phyloP scores from a whole-genome alignment of 2,113 vertebrate species.

The Bettongia penicillata region DNA sequence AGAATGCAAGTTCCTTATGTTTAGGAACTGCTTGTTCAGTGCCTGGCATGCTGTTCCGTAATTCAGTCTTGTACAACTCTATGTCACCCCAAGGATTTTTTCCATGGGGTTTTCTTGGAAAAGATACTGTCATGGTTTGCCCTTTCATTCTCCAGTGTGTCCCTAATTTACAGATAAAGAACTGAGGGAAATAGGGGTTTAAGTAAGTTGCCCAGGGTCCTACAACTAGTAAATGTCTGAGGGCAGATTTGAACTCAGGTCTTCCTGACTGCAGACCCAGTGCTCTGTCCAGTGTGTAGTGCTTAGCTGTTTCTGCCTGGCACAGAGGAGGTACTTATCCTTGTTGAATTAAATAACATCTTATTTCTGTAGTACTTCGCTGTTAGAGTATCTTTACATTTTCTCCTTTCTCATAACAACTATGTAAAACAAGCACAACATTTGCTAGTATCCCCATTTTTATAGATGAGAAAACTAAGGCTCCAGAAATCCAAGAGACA shows the following conservation, averaged over 20 bases:
- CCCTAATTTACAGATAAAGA: not conserved
- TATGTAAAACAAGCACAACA: not conserved
- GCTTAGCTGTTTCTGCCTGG: not conserved
- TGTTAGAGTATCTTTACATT: not conserved
- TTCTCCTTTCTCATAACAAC: not conserved
- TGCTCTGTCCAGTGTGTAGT: not conserved
- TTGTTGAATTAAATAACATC: not conserved
- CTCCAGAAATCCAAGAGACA: not conserved
- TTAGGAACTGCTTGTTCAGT: not conserved
- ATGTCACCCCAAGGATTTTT: not conserved
- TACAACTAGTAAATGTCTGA: not conserved
- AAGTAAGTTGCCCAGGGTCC: not conserved
- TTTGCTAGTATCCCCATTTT: not conserved
- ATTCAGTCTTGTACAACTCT: not conserved
- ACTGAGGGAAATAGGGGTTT: not conserved
- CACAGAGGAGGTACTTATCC: not conserved
- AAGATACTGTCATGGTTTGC: not conserved
- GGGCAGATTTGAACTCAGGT: not conserved
- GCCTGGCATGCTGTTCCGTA: not conserved
- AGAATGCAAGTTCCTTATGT: not conserved
- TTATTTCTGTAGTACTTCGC: not conserved
- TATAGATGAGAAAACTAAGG: not conserved
- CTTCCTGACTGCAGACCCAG: not conserved
- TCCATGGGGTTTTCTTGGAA: not conserved
- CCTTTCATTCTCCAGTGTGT: not conserved